phyloP scores from a whole-genome alignment of 2,888 invertebrate species.

The Limenitis camilla region DNA sequence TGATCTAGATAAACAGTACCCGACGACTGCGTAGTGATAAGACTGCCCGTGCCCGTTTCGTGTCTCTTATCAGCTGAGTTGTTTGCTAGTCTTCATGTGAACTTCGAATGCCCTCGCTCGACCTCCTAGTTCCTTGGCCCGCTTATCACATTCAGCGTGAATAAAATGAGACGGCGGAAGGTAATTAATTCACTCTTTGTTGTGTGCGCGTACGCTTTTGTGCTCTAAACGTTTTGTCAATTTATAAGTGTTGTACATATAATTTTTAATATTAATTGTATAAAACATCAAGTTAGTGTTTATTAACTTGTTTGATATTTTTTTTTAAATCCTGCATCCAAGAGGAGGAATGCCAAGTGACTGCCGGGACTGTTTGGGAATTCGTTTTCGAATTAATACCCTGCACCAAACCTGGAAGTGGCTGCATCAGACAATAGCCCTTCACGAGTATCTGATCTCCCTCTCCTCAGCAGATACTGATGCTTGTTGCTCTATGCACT shows the following conservation, averaged over 20 bases:
- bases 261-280: constrained; percentile 26
- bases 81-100: constrained; percentile 59
- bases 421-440: constrained; percentile 91
- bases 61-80: constrained; percentile 68
- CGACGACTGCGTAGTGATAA: constrained; percentile 37
- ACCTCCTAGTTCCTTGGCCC: constrained; percentile 62
- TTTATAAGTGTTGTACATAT: constrained; percentile 17
- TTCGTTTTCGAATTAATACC: constrained; percentile 89
- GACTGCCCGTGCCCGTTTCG: constrained; percentile 61
- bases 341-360: constrained; percentile 78
- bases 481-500: constrained; percentile 48
- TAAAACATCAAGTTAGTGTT: constrained; percentile 31
- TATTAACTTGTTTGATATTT: constrained; percentile 55
- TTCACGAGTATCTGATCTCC: constrained; percentile 90
- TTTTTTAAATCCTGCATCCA: constrained; percentile 65
- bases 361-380: constrained; percentile 89
- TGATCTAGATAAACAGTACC: constrained; percentile 15
- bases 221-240: constrained; percentile 22
- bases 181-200: constrained; percentile 54
- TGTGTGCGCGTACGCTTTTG: constrained; percentile 40
- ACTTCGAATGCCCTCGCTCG: constrained; percentile 70
- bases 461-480: constrained; percentile 84
- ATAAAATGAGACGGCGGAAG: constrained; percentile 65
- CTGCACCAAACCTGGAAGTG: constrained; percentile 96
- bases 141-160: constrained; percentile 64